These are phyloP conservation scores for Eristalis tenax DNA, from an alignment of 2,888 invertebrate genomes.

Conservation along the genomic window DNA sequence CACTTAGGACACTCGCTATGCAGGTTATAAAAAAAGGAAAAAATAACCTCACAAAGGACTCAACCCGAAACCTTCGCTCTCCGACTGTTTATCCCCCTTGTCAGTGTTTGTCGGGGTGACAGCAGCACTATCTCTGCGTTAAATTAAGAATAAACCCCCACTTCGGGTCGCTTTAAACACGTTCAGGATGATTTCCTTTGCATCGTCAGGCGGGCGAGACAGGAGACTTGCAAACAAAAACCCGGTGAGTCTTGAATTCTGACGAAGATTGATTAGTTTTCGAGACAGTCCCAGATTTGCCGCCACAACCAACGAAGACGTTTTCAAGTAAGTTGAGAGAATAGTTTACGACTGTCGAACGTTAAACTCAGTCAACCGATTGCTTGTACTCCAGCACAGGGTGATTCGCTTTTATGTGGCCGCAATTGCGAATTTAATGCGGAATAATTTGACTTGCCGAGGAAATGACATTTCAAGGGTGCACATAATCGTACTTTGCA, in stretches of 20 bases:
- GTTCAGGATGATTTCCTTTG: slow-evolving; percentile 12
- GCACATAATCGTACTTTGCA: background rate
- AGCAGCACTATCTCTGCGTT: background rate
- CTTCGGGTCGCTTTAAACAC: slow-evolving; percentile 9
- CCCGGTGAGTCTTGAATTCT: background rate
- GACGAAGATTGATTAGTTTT: slow-evolving; percentile 51
- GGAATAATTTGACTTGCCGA: background rate
- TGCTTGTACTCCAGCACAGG: background rate
- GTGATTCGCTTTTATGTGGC: background rate
- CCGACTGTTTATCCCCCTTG: background rate
- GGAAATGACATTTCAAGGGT: background rate
- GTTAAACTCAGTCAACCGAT: background rate
- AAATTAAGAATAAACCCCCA: slow-evolving; percentile 38
- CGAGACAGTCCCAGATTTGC: background rate
- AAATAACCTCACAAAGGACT: background rate
- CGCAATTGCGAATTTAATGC: background rate
- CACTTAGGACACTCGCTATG: background rate
- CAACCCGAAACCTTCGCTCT: background rate
- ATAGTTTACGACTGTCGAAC: slow-evolving; percentile 3
- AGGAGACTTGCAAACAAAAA: background rate
- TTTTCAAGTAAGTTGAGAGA: background rate
- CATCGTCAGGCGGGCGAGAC: background rate
- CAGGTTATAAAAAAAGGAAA: background rate
- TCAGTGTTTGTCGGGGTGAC: background rate
- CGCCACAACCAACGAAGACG: background rate